Base-by-base conservation (phyloP, 2,113 vertebrate species). In the Stigmatopora argus region DNA sequence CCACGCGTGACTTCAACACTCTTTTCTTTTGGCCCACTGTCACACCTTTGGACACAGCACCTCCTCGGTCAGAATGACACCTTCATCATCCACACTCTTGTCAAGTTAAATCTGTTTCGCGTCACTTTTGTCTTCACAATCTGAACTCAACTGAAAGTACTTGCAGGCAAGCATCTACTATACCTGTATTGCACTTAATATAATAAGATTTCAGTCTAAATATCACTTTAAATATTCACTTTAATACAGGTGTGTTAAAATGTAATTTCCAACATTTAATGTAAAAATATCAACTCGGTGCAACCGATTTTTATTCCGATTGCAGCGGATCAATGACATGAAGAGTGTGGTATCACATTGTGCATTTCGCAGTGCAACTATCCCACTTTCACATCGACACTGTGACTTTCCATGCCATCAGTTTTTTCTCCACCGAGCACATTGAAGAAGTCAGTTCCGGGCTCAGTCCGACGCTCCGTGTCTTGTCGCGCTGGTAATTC, bases 1-100 rank as follows among this genome's bases (percentile, higher is more conserved):
- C 82, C 69, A 79, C 74, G 53, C 77, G 71, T 78, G 75, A 49
- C 60, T 77, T 77, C 78, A 77, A 75, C 77, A 64, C 19, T 61
- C 70, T 65, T 63, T 61, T 55, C 74, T 78, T 72, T 79, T 67
- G 66, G 74, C 73, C 77, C 74, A 57, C 63, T 19, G 65, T 49
- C 55, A 64, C 79, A 69, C 71, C 70, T 75, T 74, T 71, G 76
- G 66, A 52, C 66, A 62, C 73, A 74, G 77, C 78, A 78, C 69
- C 77, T 66, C 77, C 65, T 72, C 63, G 71, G 35, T 72, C 47
- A 0, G n/a, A 63, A 60, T 71, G 62, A 61, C 79, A 69, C 78
- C 68, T 74, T 80, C 74, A 67, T 80, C 75, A 67, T 80, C 57
- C 62, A 70, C 26, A 7, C 65, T 62, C 65, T 58, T 38, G 1